Evolutionary conservation across 92 coral and sea anemone genomes (phyloP).

Genomic region (Palythoa heliodiscus): DNA sequence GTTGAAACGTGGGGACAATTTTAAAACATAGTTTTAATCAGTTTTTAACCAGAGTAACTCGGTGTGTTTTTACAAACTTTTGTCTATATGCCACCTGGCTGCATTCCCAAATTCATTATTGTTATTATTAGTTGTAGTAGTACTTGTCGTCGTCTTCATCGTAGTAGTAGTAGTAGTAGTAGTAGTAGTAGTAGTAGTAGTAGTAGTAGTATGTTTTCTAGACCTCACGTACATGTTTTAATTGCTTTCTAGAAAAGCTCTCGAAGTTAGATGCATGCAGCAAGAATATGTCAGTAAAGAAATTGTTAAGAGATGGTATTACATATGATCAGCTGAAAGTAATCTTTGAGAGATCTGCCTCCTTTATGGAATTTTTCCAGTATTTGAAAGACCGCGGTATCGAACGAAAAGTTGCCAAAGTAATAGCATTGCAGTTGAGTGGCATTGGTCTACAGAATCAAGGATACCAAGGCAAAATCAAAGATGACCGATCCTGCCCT

Average conservation of each 20-base stretch:
- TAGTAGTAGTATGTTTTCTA: neutral
- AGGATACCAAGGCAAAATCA: conserved; percentile 35
- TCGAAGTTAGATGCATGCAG: conserved; percentile 83
- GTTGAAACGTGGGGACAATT: no score
- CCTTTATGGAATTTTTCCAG: conserved; percentile 91
- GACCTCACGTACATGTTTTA: neutral
- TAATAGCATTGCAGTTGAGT: conserved; percentile 81
- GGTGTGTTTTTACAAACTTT: no score
- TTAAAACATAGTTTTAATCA: no score
- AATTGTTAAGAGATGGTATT: conserved; percentile 70
- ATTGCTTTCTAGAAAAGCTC: conserved; percentile 65
- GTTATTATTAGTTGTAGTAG: no score
- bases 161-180: no score
- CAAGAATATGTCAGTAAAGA: conserved; percentile 75
- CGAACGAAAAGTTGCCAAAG: conserved; percentile 83
- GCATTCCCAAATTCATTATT: no score
- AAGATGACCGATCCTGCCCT: conserved; percentile 8
- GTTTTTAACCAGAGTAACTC: no score
- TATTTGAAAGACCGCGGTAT: conserved; percentile 78
- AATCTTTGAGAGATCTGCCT: conserved; percentile 87
- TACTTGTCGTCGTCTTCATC: no score
- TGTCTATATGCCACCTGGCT: no score
- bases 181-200: no score
- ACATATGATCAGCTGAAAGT: conserved; percentile 76
- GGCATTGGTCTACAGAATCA: conserved; percentile 86